Base-by-base conservation (phyloP, 30 jellyfish, hydroid and myxozoan genomes). In the Chrysaora quinquecirrha region DNA sequence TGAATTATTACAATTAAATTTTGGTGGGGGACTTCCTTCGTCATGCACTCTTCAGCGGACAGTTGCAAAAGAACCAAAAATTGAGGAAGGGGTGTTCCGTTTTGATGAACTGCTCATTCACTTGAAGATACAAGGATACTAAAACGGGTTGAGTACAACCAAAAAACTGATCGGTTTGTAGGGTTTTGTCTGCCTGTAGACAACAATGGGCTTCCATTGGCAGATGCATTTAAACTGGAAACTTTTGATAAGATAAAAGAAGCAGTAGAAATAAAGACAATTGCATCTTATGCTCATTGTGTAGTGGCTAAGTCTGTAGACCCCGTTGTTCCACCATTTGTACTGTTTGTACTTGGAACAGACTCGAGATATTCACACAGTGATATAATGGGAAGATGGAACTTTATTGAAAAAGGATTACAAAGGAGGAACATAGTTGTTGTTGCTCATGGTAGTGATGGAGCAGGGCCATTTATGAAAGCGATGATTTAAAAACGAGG, bases 111-210 rank as follows among this genome's bases (percentile, higher is more conserved):
- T 75, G 87, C 78, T 14, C 32, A 62, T 28, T 54, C 78, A 75
- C 52, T 75, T 75, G 32, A 75, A 75, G 25, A 76, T 34, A 76
- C 88, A 21, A 58, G 88, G 64, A 62, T 56, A n/a, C 35, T 60
- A 68, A 54, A 76, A 25, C 24, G 71, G 27, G 82, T 76, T n/a
- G 88, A 76, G 38, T 76, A 76, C 35, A 81, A 76, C 68, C 83
- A 24, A 12, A 34, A 34, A 25, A 76, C 2, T 1, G 88, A 62
- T 56, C 16, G 80, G 33, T 76, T 76, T 60, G 48, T 76, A 1
- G 69, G 88, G 60, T 56, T 76, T 31, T 47, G 54, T 30, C 34
- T 76, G 31, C 86, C 75, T 1, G 25, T 74, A 16, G 71, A 72
- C 58, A 60, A 60, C 9, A 20, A 60, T 6, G 72, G 72, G 29